Conservation (phyloP, 2,888 invertebrate genomes). For the Drosophila nr. fundita region DNA sequence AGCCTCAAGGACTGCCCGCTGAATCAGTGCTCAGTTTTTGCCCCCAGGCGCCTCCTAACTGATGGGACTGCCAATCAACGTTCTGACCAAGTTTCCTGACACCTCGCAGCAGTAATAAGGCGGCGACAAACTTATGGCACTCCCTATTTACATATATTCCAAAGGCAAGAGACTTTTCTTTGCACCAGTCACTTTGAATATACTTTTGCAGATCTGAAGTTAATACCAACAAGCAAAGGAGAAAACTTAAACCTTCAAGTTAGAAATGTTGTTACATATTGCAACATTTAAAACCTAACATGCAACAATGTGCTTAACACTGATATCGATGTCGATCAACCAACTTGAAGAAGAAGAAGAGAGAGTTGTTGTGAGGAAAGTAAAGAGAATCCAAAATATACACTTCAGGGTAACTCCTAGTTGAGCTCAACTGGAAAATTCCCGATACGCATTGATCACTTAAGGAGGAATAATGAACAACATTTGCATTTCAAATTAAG, state of each 20-base stretch:
- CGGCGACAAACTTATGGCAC: slow-evolving; percentile 4
- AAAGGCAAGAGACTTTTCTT: neutral
- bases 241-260: neutral
- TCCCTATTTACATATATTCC: neutral
- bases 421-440: neutral
- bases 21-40: slow-evolving; percentile 6
- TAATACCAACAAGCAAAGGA: neutral
- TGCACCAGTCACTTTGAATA: neutral
- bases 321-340: too few species aligned
- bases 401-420: neutral
- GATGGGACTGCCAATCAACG: slow-evolving; percentile 41
- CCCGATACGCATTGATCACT: neutral
- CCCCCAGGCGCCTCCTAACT: slow-evolving; percentile 3
- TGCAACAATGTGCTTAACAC: too few species aligned
- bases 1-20: slow-evolving; percentile 11
- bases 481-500: slow-evolving; percentile 4
- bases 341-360: too few species aligned
- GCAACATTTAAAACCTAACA: too few species aligned
- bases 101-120: slow-evolving; percentile 6
- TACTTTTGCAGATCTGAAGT: neutral
- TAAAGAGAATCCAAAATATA: too few species aligned
- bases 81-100: slow-evolving; percentile 31
- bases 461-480: neutral
- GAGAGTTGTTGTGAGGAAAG: too few species aligned
- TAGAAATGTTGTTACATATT: neutral